Conservation (phyloP, 2,888 invertebrate genomes). For the Pardosa pseudoannulata region DNA sequence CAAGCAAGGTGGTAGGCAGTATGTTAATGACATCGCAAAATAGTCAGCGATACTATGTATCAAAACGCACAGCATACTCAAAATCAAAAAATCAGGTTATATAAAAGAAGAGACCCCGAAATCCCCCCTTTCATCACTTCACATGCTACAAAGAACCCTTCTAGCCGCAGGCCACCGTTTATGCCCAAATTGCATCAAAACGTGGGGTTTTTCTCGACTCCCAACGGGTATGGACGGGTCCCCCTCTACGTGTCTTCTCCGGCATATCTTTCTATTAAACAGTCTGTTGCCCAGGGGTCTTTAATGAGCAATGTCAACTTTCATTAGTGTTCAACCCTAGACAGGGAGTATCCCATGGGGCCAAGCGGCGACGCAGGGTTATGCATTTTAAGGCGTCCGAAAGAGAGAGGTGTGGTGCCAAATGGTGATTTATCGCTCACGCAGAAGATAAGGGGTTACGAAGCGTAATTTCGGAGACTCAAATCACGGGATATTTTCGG, state of each 20-base stretch:
- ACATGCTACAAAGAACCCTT: neutral
- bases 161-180: conserved; percentile 22
- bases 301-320: conserved; percentile 70
- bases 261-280: conserved; percentile 59
- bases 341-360: conserved; percentile 18
- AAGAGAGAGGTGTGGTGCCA: neutral
- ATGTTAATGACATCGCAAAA: too few relatives aligned
- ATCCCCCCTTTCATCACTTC: neutral
- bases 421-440: neutral
- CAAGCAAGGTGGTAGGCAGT: too few relatives aligned
- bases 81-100: too few relatives aligned
- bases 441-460: neutral
- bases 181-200: conserved; percentile 22
- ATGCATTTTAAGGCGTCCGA: conserved; percentile 13
- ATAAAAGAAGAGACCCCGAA: too few relatives aligned
- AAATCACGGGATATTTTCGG: too few relatives aligned
- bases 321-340: conserved; percentile 40
- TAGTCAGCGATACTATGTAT: too few relatives aligned
- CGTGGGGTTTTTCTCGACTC: neutral
- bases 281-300: conserved; percentile 42
- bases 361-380: conserved; percentile 11
- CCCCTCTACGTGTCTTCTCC: neutral
- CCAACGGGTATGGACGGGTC: neutral
- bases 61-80: too few relatives aligned
- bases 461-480: neutral